Base-by-base conservation (phyloP, 2,888 invertebrate genomes). In the Tenthredo notha region DNA sequence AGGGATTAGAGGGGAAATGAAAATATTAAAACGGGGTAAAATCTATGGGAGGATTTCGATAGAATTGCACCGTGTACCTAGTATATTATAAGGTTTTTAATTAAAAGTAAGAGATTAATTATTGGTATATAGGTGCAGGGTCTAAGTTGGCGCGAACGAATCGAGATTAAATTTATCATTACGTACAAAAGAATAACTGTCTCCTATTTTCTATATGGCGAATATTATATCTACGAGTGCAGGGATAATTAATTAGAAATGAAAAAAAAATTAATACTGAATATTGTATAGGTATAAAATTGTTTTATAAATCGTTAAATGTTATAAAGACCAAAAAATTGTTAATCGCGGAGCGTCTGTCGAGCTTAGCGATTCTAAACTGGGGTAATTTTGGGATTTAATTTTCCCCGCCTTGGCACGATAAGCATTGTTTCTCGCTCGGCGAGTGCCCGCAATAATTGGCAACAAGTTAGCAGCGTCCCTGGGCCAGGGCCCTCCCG, bases 21-120 rank as follows among this genome's bases (percentile, higher is more conserved):
- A 91, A 89, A 90, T 90, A 90, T 90, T 90, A 88, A 89, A 90
- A 86, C 86, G 85, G 85, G 84, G 54, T 33, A 15, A 7, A 18
- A 9, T 1, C 2, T n/a, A n/a, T 1, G 70, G n/a, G 18, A 70
- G 33, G 84, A 54, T 72, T 74, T 65, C 85, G 84, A 83, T 86
- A 85, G 86, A 87, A 58, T 18, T 43, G 72, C 72, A 70, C 74
- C 37, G 74, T 83, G 58, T n/a, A n/a, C 85, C 86, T 50, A 50
- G 18, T 50, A 47, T 15, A 54, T 85, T 18, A 54, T 85, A 86
- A 84, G 84, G 86, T 61, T 86, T 90, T 89, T 88, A 89, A 90
- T 89, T 89, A 87, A 90, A 85, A 85, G 84, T 65, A 84, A 72
- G 65, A 86, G 84, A 88, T 89, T 87, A 88, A 89, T 88, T 88